Evolutionary conservation across 2,888 invertebrate species (phyloP).

Genomic region (Agrotis segetum): DNA sequence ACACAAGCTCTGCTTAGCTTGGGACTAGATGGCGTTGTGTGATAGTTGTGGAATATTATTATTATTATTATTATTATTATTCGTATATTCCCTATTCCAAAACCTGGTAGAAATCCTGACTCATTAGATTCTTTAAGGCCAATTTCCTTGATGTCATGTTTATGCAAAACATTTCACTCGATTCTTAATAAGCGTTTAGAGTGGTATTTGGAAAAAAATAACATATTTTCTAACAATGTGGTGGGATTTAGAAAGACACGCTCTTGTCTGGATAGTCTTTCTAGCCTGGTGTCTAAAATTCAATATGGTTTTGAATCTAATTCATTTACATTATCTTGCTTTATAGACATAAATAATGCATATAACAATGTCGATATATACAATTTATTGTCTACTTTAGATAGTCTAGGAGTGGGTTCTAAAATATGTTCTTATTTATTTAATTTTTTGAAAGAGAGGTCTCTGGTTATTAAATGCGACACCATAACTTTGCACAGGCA

Average conservation of each 20-base stretch:
- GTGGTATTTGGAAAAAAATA: slow-evolving; percentile 1
- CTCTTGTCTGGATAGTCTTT: slow-evolving; percentile 8
- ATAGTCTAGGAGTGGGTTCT: too few species aligned
- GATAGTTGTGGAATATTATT: too few species aligned
- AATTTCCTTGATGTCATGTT: slow-evolving; percentile 15
- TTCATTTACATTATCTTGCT: slow-evolving; percentile 6
- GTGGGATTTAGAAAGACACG: slow-evolving; percentile 3
- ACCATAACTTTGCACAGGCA: too few species aligned
- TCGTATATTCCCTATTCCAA: slow-evolving; percentile 7
- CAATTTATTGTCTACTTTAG: too few species aligned
- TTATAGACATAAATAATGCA: slow-evolving; percentile 2
- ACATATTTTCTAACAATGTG: not conserved
- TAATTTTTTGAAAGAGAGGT: too few species aligned
- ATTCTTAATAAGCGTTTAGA: slow-evolving; percentile 15
- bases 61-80: too few species aligned
- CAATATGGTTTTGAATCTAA: not conserved
- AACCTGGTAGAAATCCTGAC: slow-evolving; percentile 4
- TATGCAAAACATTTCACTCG: slow-evolving; percentile 11
- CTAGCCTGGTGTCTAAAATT: not conserved
- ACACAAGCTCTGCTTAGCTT: too few species aligned
- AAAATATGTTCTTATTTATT: too few species aligned
- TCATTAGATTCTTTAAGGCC: slow-evolving; percentile 7
- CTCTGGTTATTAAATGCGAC: too few species aligned
- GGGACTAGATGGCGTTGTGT: too few species aligned
- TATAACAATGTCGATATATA: too few species aligned